A percentile compares a stretch with the other conserved stretches of the same genome.
These are phyloP conservation scores for Xiphorhynchus erythropygius DNA, from an alignment of 2,797 vertebrate genomes.

Conservation along the genomic window DNA sequence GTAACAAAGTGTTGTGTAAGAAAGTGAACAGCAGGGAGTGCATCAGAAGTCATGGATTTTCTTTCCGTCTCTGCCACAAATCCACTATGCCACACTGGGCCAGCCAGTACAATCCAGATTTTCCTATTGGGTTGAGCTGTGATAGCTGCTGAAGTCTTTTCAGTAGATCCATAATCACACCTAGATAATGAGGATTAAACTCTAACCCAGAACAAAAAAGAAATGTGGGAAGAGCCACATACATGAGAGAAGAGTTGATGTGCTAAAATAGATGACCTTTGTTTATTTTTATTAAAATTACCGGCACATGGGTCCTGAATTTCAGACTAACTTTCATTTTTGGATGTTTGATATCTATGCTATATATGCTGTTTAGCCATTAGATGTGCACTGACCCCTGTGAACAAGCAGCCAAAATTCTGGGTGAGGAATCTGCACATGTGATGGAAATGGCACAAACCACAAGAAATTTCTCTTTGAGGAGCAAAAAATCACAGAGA, in stretches of 20 bases:
- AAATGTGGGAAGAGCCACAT: neutral
- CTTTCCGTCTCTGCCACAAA: constrained; percentile 7
- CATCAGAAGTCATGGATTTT: constrained; percentile 19
- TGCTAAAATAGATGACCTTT: neutral
- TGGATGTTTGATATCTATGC: neutral
- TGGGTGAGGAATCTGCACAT: neutral
- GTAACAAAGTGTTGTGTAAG: constrained; percentile 55
- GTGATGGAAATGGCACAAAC: neutral
- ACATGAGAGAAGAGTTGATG: neutral
- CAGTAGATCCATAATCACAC: neutral
- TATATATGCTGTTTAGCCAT: neutral
- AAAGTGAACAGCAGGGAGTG: constrained; percentile 24
- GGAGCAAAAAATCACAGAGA: neutral
- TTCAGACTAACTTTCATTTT: neutral
- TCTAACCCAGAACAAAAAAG: neutral
- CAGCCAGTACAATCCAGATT: neutral
- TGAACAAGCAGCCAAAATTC: neutral
- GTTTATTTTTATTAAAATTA: neutral
- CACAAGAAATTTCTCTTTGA: neutral
- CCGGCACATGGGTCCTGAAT: neutral
- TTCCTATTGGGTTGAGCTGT: neutral
- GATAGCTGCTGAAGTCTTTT: neutral
- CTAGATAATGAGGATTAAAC: neutral
- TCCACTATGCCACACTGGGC: neutral
- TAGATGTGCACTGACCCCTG: too few relatives aligned